These are phyloP conservation scores for Galaxias olidus DNA, from an alignment of 2,797 vertebrate genomes.

Conservation along the genomic window DNA sequence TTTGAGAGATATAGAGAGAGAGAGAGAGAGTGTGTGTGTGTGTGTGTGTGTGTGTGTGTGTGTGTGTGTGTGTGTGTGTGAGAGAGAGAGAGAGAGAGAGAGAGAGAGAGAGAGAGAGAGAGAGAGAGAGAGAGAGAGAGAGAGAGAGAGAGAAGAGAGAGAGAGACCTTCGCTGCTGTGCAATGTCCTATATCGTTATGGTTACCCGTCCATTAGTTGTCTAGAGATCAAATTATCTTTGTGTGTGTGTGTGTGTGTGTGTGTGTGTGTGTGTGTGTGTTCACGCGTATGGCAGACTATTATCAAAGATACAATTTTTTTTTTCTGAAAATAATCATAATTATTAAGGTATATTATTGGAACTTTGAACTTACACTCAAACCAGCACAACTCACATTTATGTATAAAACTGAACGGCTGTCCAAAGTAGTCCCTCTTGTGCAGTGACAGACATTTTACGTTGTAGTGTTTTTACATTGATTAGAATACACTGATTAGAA, in stretches of 20 bases:
- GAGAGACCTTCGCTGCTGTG: too few species aligned
- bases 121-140: too few species aligned
- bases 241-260: too few species aligned
- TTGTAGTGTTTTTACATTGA: background rate
- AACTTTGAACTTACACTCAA: background rate
- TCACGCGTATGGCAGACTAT: too few species aligned
- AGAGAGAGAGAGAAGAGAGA: too few species aligned
- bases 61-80: conserved; percentile 26
- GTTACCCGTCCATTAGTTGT: too few species aligned
- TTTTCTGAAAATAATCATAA: background rate
- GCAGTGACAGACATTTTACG: background rate
- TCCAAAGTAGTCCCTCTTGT: background rate
- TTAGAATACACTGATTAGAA: background rate
- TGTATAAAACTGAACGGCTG: background rate
- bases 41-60: background rate
- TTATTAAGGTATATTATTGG: background rate
- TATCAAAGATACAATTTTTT: too few species aligned
- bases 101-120: too few species aligned
- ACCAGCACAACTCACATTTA: background rate
- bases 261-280: too few species aligned
- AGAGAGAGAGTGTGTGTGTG: too few species aligned
- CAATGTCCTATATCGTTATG: too few species aligned
- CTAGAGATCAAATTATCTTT: too few species aligned
- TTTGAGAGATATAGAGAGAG: conserved; percentile 2
- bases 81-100: conserved; percentile 48